Evolutionary conservation across 2,888 invertebrate species (phyloP), one percentile per base, ranked within the genome.

Genomic region (Operophtera brumata): DNA sequence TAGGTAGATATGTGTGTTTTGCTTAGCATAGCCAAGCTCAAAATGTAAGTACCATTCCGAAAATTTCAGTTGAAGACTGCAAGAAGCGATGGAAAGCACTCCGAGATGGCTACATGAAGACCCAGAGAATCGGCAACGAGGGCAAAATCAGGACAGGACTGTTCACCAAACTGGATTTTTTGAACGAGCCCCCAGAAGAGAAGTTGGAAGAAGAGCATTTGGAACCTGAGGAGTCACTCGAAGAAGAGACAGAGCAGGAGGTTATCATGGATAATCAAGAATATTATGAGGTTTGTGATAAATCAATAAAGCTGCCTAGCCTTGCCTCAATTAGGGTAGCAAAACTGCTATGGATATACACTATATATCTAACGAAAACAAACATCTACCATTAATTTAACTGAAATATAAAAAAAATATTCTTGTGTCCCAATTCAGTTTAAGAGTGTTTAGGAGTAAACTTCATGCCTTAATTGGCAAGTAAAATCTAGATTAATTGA

Each of bases 31-130:
- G n/a, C n/a, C n/a, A n/a, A n/a, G n/a, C n/a, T n/a, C n/a, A 20
- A 20, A 20, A 3, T 20, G 20, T 20, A 20, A 20, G 20, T 4
- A 20, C 20, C 2, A 20, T 20, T 20, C 10, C 2, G n/a, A 28
- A 49, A 51, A 62, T 87, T 86, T 28, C 79, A 91, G 91, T 90
- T 69, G 91, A 90, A 63, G 91, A 91, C 80, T 91, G 91, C 73
- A 90, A 91, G 62, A 91, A 91, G 62, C 83, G 91, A 36, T 92
- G 92, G 92, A 78, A 91, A 47, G 90, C 91, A 10, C 78, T 92
- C 40, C 79, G 91, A 12, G 91, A 92, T 72, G 84, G 91, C 42
- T 92, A 91, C 73, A 85, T 90, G 70, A 88, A 91, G 47, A 87
- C 87, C 62, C 88, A 85, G 54, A 81, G 91, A 28, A 62, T 82